Evolutionary conservation across 2,888 invertebrate genomes (phyloP).

Genomic region (Synanthedon vespiformis): DNA sequence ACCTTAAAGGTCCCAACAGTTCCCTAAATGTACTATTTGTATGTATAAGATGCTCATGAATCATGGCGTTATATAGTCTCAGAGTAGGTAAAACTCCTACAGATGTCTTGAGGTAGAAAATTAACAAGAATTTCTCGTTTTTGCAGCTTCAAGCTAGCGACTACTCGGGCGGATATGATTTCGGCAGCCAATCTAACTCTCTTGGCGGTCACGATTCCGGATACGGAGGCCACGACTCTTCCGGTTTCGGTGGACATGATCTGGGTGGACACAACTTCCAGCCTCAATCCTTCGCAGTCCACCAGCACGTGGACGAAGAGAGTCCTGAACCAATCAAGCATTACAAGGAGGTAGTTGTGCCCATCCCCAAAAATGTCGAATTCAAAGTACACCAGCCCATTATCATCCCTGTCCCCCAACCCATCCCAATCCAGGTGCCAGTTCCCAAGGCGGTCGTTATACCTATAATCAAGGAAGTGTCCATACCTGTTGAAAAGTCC

Average conservation of each 20-base stretch:
- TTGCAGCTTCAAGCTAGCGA: conserved; percentile 52
- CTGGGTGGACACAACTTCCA: conserved; percentile 43
- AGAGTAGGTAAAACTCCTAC: too few species aligned
- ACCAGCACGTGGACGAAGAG: conserved; percentile 76
- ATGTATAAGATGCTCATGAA: too few species aligned
- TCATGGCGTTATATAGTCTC: too few species aligned
- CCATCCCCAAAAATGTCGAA: conserved; percentile 72
- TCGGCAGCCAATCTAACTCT: conserved; percentile 17
- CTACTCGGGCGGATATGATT: conserved; percentile 30
- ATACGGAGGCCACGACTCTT: conserved; percentile 22
- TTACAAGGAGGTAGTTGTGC: conserved; percentile 76
- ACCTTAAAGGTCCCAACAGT: too few species aligned
- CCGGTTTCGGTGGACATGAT: conserved; percentile 28
- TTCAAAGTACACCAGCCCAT: conserved; percentile 70
- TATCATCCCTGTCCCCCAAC: conserved; percentile 72
- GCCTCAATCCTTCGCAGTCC: conserved; percentile 67
- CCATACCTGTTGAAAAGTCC: conserved; percentile 78
- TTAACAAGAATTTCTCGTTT: conserved; percentile 3
- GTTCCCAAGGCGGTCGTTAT: conserved; percentile 77
- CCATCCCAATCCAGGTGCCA: conserved; percentile 76
- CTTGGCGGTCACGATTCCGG: conserved; percentile 15
- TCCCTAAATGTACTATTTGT: too few species aligned
- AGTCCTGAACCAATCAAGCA: conserved; percentile 76
- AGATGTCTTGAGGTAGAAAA: too few species aligned
- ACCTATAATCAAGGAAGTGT: conserved; percentile 76